Percentiles rank a stretch among this genome's conserved stretches.
Conservation (phyloP, 2,888 invertebrate species). For the Meloe dianella region DNA sequence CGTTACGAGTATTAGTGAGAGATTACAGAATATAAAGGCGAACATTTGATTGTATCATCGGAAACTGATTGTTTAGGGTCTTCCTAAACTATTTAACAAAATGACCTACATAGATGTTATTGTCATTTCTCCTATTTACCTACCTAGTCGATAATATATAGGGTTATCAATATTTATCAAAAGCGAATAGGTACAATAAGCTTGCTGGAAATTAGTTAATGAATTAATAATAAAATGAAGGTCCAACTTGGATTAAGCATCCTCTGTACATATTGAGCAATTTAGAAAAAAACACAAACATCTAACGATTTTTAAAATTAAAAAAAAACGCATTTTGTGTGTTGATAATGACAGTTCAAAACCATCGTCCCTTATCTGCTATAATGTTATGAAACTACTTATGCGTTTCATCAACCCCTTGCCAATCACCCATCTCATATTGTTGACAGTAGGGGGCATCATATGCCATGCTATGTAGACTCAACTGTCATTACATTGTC, state of each 20-base stretch:
- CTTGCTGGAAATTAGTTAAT: too few species aligned
- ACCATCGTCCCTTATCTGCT: slow-evolving; percentile 23
- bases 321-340: slow-evolving; percentile 20
- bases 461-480: slow-evolving; percentile 31
- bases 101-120: slow-evolving; percentile 24
- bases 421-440: slow-evolving; percentile 44
- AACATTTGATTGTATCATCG: slow-evolving; percentile 22
- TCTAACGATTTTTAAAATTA: too few species aligned
- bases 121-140: slow-evolving; percentile 18
- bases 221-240: too few species aligned
- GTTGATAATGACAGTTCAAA: slow-evolving; percentile 28
- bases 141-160: background rate
- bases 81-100: slow-evolving; percentile 20
- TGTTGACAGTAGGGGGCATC: slow-evolving; percentile 38
- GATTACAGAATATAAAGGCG: slow-evolving; percentile 21
- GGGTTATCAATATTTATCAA: background rate
- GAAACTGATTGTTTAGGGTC: slow-evolving; percentile 19
- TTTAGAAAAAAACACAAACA: slow-evolving; percentile 15
- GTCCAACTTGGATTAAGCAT: too few species aligned
- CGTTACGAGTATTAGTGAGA: background rate
- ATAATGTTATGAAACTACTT: slow-evolving; percentile 8
- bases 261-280: slow-evolving; percentile 20
- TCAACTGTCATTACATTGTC: slow-evolving; percentile 35
- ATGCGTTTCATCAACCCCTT: slow-evolving; percentile 33
- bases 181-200: background rate